These are phyloP conservation scores for Natator depressus DNA, from an alignment of 2,113 vertebrate species.

Conservation along the genomic window DNA sequence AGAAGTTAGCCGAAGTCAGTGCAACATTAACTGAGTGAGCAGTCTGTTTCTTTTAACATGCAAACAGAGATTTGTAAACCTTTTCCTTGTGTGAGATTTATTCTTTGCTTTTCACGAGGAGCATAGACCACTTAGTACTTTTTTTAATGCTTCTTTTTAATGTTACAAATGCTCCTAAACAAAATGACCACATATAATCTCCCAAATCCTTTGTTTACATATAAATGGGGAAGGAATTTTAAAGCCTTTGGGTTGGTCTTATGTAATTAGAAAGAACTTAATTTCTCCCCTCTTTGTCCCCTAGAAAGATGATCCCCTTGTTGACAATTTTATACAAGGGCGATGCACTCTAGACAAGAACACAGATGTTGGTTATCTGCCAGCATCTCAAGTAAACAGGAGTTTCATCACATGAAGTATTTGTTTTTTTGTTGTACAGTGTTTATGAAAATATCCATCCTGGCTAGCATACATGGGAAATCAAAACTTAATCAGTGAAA, in stretches of 20 bases:
- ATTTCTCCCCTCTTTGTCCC: constrained; percentile 25
- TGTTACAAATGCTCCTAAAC: not conserved
- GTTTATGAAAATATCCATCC: not conserved
- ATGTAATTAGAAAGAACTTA: constrained; percentile 45
- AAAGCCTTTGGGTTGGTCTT: constrained; percentile 23
- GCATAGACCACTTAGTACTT: not conserved
- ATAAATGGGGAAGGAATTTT: not conserved
- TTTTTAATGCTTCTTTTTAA: not conserved
- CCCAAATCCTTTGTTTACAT: not conserved
- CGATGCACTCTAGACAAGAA: constrained; percentile 1
- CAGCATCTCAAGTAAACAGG: not conserved
- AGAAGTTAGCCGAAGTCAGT: not conserved
- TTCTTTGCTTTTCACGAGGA: not conserved
- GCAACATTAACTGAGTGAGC: not conserved
- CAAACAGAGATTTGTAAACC: not conserved
- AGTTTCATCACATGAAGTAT: not conserved
- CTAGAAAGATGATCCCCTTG: constrained; percentile 16
- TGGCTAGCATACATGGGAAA: not conserved
- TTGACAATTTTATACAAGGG: constrained; percentile 29
- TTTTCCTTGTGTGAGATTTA: not conserved
- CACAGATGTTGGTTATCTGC: constrained; percentile 12
- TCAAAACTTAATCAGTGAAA: constrained; percentile 18
- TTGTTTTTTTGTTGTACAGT: not conserved
- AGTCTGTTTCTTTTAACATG: not conserved
- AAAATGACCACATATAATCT: not conserved